A percentile compares a stretch with the other conserved stretches of the same genome.
phyloP scores from a whole-genome alignment of 2,888 invertebrate species.

The Eupithecia abbreviata region DNA sequence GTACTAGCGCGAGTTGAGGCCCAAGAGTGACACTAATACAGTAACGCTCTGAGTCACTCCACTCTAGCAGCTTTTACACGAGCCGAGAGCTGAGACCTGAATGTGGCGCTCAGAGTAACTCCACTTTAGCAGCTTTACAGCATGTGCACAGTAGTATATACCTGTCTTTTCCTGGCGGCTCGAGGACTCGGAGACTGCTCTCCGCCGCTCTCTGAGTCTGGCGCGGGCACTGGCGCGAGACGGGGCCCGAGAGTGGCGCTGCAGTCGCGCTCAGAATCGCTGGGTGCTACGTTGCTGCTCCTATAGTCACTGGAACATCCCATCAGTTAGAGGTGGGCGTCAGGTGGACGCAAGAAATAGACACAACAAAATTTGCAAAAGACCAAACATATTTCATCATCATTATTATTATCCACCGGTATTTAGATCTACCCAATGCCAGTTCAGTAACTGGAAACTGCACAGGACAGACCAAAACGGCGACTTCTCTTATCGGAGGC shows the following conservation, averaged over 20 bases:
- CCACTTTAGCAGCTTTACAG: conserved; percentile 95
- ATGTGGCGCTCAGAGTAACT: conserved; percentile 92
- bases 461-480: too few species aligned
- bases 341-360: neutral
- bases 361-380: neutral
- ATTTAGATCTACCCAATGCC: neutral
- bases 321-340: conserved; percentile 41
- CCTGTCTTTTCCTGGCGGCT: conserved; percentile 91
- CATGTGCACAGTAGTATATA: conserved; percentile 46
- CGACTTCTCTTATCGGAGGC: too few species aligned
- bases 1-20: too few species aligned
- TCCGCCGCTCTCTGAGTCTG: conserved; percentile 94
- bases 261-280: conserved; percentile 94
- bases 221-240: conserved; percentile 81
- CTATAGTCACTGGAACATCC: conserved; percentile 92
- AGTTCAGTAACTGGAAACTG: neutral
- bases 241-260: conserved; percentile 85
- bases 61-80: too few species aligned
- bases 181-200: conserved; percentile 90
- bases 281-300: conserved; percentile 94
- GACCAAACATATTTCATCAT: neutral
- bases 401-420: neutral
- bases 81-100: conserved; percentile 64
- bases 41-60: too few species aligned
- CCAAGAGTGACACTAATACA: too few species aligned